These are phyloP conservation scores for Varanus komodoensis DNA, from an alignment of 2,113 vertebrate species.

Conservation along the genomic window DNA sequence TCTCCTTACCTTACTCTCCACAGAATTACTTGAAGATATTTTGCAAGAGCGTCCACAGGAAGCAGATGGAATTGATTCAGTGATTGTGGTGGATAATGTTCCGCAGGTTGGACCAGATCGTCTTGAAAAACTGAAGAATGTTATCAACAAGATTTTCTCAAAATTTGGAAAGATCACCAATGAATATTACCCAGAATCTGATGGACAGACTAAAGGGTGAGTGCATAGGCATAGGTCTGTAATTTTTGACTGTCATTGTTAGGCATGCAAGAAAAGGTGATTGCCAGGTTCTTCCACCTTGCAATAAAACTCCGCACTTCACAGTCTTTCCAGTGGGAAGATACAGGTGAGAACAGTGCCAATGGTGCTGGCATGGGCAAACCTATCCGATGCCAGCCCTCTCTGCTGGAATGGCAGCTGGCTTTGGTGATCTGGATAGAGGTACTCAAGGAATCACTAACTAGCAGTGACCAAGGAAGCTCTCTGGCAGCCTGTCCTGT, in stretches of 20 bases:
- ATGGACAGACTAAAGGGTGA: constrained; percentile 95
- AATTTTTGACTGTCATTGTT: neutral
- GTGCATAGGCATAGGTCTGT: neutral
- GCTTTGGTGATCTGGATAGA: neutral
- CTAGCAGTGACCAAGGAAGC: neutral
- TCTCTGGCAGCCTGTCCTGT: neutral
- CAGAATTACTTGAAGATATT: constrained; percentile 88
- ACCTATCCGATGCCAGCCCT: neutral
- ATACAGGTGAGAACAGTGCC: neutral
- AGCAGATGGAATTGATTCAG: constrained; percentile 95
- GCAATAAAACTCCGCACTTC: no score
- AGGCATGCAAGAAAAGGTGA: neutral
- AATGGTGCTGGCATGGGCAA: neutral
- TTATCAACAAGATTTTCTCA: constrained; percentile 98
- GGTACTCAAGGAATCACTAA: no score
- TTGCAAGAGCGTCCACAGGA: constrained; percentile 91
- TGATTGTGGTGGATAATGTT: constrained; percentile 95
- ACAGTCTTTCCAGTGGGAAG: neutral
- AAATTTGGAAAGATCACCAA: constrained; percentile 98
- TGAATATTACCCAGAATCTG: constrained; percentile 93
- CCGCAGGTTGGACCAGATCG: constrained; percentile 96
- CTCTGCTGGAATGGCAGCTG: neutral
- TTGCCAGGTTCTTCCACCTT: neutral
- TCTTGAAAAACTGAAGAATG: constrained; percentile 95
- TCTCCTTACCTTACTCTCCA: neutral